These are phyloP conservation scores for Bombus sylvicola DNA, from an alignment of 1,140 invertebrate genomes.

Conservation along the genomic window DNA sequence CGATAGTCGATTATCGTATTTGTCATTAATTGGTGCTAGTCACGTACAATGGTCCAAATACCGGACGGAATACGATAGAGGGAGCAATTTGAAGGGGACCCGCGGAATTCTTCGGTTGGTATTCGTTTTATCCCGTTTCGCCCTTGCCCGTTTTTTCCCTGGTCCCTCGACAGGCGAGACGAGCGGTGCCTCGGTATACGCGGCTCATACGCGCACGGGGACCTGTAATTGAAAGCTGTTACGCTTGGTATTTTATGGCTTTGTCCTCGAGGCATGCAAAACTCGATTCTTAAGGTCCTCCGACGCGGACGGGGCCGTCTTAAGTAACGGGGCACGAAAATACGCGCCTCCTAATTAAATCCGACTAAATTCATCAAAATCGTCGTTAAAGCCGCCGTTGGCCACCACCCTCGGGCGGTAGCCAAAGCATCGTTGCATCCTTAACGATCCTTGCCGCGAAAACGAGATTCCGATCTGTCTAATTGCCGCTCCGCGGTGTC, in stretches of 20 bases:
- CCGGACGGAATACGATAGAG: neutral
- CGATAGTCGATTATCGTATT: slow-evolving; percentile 2
- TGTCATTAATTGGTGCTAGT: slow-evolving; percentile 34
- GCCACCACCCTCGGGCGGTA: slow-evolving; percentile 31
- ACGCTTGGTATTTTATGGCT: slow-evolving; percentile 78
- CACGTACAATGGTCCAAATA: slow-evolving; percentile 46
- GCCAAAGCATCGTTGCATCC: neutral
- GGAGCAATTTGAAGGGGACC: slow-evolving; percentile 46
- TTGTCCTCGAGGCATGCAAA: slow-evolving; percentile 76
- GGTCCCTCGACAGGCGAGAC: neutral
- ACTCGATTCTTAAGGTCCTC: slow-evolving; percentile 74
- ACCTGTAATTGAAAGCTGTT: slow-evolving; percentile 78
- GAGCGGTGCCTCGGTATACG: slow-evolving; percentile 8
- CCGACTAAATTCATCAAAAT: slow-evolving; percentile 77
- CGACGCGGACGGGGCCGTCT: slow-evolving; percentile 45
- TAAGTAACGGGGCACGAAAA: slow-evolving; percentile 70
- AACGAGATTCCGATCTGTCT: slow-evolving; percentile 68
- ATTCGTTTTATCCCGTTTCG: slow-evolving; percentile 32
- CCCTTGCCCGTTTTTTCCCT: slow-evolving; percentile 11
- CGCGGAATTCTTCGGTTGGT: slow-evolving; percentile 37
- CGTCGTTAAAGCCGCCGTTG: slow-evolving; percentile 65
- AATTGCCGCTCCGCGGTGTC: slow-evolving; percentile 58
- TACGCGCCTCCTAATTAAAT: slow-evolving; percentile 75
- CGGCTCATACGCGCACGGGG: slow-evolving; percentile 61
- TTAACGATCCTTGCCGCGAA: slow-evolving; percentile 64